Percentiles rank a stretch among this genome's conserved stretches.
Conservation (phyloP, 2,797 vertebrate species). For the Ambastaia sidthimunki region DNA sequence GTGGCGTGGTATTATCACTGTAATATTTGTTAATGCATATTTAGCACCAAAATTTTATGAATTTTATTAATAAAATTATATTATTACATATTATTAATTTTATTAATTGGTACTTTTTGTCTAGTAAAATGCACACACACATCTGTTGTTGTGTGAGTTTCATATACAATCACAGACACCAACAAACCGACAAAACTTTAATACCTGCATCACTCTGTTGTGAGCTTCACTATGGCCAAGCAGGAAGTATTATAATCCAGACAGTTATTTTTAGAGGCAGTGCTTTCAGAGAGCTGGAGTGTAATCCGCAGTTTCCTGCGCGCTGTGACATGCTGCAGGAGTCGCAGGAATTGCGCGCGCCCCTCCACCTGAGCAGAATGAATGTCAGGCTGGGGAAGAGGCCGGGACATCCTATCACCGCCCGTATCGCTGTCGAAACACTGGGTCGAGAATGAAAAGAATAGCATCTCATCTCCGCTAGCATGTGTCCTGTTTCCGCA, state of each 20-base stretch:
- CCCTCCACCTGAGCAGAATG: constrained; percentile 56
- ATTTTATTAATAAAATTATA: too few species aligned
- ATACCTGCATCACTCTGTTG: not conserved
- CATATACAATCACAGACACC: not conserved
- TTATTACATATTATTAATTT: too few species aligned
- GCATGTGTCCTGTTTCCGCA: constrained; percentile 33
- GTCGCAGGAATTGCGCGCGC: constrained; percentile 58
- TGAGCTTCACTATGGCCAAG: constrained; percentile 49
- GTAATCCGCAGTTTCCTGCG: constrained; percentile 37
- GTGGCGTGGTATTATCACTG: not conserved
- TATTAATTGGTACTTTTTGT: too few species aligned
- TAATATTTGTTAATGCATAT: too few species aligned
- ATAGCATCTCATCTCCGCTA: constrained; percentile 11
- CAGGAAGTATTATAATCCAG: constrained; percentile 27
- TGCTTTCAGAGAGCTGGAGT: constrained; percentile 48
- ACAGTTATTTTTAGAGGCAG: constrained; percentile 63
- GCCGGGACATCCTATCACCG: not conserved
- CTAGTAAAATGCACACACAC: too few species aligned
- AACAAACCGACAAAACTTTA: not conserved
- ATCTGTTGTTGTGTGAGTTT: too few species aligned
- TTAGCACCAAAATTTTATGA: too few species aligned
- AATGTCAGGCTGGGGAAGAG: constrained; percentile 51
- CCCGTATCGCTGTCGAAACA: constrained; percentile 7
- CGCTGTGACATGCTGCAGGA: constrained; percentile 53
- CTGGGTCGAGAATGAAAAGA: constrained; percentile 25